Conservation (phyloP, 2,113 vertebrate genomes). For the Xenotilapia longispinis region DNA sequence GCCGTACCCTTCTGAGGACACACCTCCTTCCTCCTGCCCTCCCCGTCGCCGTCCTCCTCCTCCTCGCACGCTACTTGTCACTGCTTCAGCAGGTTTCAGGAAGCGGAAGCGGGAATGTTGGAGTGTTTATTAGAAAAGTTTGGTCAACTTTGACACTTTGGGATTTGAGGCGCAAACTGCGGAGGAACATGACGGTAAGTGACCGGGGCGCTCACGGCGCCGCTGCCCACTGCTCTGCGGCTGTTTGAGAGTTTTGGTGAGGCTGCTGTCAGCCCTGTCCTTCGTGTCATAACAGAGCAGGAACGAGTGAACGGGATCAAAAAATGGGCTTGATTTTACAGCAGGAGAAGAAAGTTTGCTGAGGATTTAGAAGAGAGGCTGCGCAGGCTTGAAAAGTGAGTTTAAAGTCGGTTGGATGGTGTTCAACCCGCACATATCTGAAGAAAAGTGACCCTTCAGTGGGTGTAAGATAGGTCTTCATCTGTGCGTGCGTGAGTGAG, state of each 20-base stretch:
- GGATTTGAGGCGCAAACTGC: not conserved
- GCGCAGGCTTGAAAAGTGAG: not conserved
- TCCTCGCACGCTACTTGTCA: not conserved
- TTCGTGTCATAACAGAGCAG: not conserved
- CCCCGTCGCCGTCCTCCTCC: not conserved
- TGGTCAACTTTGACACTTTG: conserved; percentile 30
- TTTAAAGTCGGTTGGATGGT: not conserved
- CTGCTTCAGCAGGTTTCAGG: conserved; percentile 36
- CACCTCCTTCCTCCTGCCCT: not conserved
- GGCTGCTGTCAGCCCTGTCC: not conserved
- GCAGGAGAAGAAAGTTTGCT: not conserved
- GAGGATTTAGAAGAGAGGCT: not conserved
- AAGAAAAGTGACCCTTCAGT: not conserved
- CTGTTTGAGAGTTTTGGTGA: not conserved
- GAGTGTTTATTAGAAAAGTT: conserved; percentile 51
- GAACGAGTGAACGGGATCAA: not conserved
- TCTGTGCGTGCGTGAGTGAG: not conserved
- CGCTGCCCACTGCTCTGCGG: not conserved
- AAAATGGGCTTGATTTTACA: not conserved
- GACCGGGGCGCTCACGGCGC: not conserved
- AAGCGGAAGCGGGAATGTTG: conserved; percentile 67
- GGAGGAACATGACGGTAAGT: conserved; percentile 48
- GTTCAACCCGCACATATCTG: not conserved
- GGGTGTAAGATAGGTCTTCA: not conserved
- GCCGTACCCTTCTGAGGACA: not conserved